These are phyloP conservation scores for Hylaeus volcanicus DNA, from an alignment of 1,140 invertebrate genomes.

Conservation along the genomic window DNA sequence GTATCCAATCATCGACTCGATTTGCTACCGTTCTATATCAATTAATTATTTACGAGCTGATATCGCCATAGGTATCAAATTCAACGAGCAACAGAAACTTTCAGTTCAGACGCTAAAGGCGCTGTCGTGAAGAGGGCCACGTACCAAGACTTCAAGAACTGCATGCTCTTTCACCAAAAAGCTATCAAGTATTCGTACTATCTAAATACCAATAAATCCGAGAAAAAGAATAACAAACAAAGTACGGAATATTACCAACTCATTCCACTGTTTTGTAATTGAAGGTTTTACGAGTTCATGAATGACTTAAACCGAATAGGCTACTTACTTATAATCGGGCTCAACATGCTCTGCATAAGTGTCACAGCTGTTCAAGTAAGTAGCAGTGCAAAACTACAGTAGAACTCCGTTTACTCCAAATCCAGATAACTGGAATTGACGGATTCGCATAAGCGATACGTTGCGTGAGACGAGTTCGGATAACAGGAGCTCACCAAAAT, in stretches of 20 bases:
- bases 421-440: too few species aligned
- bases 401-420: too few species aligned
- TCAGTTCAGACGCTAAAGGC: background rate
- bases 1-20: too few species aligned
- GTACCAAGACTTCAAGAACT: background rate
- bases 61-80: background rate
- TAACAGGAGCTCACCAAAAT: too few species aligned
- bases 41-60: background rate
- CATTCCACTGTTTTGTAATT: background rate
- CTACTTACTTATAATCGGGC: background rate
- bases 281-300: background rate
- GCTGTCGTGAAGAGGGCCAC: too few species aligned
- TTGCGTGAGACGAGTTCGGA: too few species aligned
- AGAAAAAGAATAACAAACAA: background rate
- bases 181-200: background rate
- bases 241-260: background rate
- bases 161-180: background rate
- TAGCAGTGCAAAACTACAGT: too few species aligned
- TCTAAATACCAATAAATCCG: background rate
- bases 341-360: background rate
- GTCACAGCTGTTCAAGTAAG: constrained; percentile 10
- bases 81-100: background rate
- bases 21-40: too few species aligned
- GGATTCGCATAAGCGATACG: too few species aligned
- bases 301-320: background rate